phyloP scores from a whole-genome alignment of 92 coral and sea anemone genomes.

The Parazoanthus atlanticus region DNA sequence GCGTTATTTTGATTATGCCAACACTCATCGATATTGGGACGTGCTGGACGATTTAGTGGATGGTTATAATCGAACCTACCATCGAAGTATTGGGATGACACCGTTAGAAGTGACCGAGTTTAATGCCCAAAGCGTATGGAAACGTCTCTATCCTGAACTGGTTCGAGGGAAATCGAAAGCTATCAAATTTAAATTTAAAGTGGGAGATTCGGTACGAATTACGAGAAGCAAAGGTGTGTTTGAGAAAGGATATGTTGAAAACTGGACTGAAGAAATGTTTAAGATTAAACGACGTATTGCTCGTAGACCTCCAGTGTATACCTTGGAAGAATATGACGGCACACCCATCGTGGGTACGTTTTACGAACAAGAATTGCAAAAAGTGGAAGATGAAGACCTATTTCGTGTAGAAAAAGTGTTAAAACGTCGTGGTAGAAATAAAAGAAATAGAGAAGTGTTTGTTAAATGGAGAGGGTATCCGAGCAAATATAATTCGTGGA shows the following conservation, averaged over 20 bases:
- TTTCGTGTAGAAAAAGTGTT: background rate
- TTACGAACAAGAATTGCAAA: background rate
- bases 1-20: background rate
- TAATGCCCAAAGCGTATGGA: background rate
- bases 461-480: background rate
- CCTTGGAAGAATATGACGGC: background rate
- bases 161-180: too few relatives aligned
- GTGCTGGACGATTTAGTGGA: background rate
- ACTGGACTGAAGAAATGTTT: conserved; percentile 16
- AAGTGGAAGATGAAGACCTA: background rate
- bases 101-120: background rate
- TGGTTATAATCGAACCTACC: background rate
- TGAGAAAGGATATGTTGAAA: background rate
- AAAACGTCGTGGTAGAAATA: background rate
- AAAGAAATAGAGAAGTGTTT: background rate
- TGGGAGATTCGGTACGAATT: background rate
- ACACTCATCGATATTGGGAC: background rate
- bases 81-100: background rate
- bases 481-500: background rate
- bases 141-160: background rate
- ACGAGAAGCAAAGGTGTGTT: background rate
- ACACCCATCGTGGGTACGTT: background rate
- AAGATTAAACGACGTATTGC: background rate
- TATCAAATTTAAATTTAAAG: background rate
- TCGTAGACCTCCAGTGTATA: background rate